Percentiles rank a stretch among this genome's conserved stretches.
Conservation (phyloP, 2,888 invertebrate genomes). For the Thymelicus lineola region DNA sequence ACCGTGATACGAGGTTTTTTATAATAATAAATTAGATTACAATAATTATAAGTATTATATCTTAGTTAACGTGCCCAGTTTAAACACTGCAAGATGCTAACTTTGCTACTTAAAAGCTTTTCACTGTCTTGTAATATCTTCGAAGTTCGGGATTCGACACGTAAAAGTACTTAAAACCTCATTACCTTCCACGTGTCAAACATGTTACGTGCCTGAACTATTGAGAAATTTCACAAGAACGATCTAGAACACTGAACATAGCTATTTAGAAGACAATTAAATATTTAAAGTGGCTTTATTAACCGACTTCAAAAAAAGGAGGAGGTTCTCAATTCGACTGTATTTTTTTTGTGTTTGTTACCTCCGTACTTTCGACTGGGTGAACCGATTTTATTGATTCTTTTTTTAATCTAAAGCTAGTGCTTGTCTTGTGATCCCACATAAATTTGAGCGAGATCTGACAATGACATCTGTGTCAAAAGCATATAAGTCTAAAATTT, state of each 20-base stretch:
- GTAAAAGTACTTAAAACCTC: slow-evolving; percentile 39
- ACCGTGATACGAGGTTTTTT: too few relatives aligned
- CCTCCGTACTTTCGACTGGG: too few relatives aligned
- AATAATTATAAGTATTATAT: background rate
- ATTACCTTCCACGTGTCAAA: slow-evolving; percentile 37
- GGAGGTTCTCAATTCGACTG: too few relatives aligned
- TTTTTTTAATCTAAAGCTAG: too few relatives aligned
- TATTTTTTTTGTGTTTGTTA: too few relatives aligned
- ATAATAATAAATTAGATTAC: background rate
- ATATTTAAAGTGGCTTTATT: background rate
- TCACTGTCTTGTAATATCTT: slow-evolving; percentile 41
- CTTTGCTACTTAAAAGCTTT: slow-evolving; percentile 36
- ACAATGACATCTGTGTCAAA: too few relatives aligned
- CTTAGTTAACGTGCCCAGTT: slow-evolving; percentile 12
- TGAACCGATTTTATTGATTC: too few relatives aligned
- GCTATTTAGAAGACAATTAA: slow-evolving; percentile 5
- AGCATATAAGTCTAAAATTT: too few relatives aligned
- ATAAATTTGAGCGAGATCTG: too few relatives aligned
- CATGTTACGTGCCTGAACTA: slow-evolving; percentile 30
- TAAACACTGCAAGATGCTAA: slow-evolving; percentile 26
- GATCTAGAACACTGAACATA: background rate
- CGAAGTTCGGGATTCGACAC: slow-evolving; percentile 39
- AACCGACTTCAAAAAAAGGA: too few relatives aligned
- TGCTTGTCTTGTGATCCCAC: too few relatives aligned
- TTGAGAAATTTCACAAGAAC: slow-evolving; percentile 22